phyloP scores from a whole-genome alignment of 2,113 vertebrate species.

The Benitochromis conjunctus region DNA sequence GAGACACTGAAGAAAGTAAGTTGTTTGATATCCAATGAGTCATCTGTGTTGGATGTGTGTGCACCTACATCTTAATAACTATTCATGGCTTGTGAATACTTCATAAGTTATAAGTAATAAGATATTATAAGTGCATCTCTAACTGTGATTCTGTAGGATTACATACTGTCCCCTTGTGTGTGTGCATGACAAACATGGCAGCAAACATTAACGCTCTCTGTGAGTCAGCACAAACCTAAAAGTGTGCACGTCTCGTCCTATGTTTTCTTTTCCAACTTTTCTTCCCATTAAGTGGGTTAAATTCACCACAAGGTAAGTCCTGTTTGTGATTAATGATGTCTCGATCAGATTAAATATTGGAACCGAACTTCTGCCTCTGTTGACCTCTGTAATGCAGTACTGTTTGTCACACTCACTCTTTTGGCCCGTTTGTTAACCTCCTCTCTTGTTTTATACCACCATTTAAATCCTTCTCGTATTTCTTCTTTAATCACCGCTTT shows the following conservation, averaged over 20 bases:
- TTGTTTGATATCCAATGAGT: not conserved
- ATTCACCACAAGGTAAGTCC: not conserved
- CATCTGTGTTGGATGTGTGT: not conserved
- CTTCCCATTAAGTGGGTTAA: not conserved
- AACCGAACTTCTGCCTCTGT: not conserved
- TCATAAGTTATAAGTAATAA: not conserved
- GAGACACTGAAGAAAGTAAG: not conserved
- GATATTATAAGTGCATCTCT: not conserved
- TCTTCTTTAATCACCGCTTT: not conserved
- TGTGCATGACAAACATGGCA: not conserved
- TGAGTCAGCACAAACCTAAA: slow-evolving; percentile 14
- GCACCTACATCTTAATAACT: not conserved
- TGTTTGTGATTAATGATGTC: slow-evolving; percentile 19
- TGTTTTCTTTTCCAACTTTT: not conserved
- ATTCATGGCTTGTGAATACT: not conserved
- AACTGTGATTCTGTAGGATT: not conserved
- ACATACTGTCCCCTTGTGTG: not conserved
- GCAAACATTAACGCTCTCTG: not conserved
- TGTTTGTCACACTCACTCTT: not conserved
- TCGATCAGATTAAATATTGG: slow-evolving; percentile 21
- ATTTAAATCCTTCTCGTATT: not conserved
- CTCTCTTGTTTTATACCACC: not conserved
- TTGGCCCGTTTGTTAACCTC: not conserved
- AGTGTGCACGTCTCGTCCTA: not conserved
- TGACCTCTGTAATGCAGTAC: not conserved